Conservation (phyloP, 37 sponge, comb jelly and placozoan genomes). For the Spongilla lacustris region DNA sequence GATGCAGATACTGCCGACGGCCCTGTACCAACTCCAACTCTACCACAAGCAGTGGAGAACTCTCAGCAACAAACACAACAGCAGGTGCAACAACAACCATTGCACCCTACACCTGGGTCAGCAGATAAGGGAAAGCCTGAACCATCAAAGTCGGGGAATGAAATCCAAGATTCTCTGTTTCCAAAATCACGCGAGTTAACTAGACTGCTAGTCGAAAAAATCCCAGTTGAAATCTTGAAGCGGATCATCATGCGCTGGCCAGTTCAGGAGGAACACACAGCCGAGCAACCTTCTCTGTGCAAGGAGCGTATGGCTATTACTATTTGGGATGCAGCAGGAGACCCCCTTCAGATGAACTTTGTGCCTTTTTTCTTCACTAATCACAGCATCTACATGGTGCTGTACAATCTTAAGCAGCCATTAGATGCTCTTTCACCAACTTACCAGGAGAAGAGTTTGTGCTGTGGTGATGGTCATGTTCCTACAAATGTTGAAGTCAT, state of each 20-base stretch:
- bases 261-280: conserved; percentile 40
- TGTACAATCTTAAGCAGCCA: conserved; percentile 34
- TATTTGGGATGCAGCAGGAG: conserved; percentile 66
- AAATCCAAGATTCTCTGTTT: no score
- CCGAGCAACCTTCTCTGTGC: conserved; percentile 18
- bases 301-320: conserved; percentile 28
- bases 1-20: not conserved
- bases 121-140: not conserved
- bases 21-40: not conserved
- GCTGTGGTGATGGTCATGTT: conserved; percentile 28
- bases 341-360: conserved; percentile 61
- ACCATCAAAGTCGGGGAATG: not conserved
- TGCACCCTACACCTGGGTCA: not conserved
- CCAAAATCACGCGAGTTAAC: conserved; percentile 41
- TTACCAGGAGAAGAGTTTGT: not conserved
- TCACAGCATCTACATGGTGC: conserved; percentile 47
- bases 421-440: conserved; percentile 28
- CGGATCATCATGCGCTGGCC: conserved; percentile 69
- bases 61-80: not conserved
- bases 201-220: conserved; percentile 46
- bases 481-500: conserved; percentile 64
- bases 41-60: not conserved
- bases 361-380: conserved; percentile 67
- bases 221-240: conserved; percentile 60
- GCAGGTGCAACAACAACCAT: not conserved